phyloP scores from a whole-genome alignment of 1,140 invertebrate species.

The Drosophila nikananu region DNA sequence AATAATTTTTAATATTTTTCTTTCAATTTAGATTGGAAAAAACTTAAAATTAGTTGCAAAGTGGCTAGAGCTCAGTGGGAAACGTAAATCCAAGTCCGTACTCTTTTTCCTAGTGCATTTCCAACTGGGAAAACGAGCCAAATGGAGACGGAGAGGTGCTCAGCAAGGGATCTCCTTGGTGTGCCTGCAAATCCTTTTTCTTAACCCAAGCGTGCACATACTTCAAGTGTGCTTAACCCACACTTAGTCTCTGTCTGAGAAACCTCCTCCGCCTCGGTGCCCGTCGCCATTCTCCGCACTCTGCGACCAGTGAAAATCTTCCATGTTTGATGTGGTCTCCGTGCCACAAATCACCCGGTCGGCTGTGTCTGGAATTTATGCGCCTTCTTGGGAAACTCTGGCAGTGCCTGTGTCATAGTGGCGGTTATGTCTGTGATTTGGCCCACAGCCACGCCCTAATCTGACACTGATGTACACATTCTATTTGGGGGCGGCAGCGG shows the following conservation, averaged over 20 bases:
- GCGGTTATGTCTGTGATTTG: slow-evolving; percentile 70
- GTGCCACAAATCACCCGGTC: slow-evolving; percentile 73
- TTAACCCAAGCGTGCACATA: slow-evolving; percentile 70
- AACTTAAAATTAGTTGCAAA: no score
- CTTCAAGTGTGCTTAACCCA: slow-evolving; percentile 77
- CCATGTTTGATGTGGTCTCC: slow-evolving; percentile 75
- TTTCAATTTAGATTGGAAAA: no score
- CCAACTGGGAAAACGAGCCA: slow-evolving; percentile 14
- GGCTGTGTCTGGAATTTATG: slow-evolving; percentile 76
- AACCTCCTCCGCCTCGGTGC: slow-evolving; percentile 8
- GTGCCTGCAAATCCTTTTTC: slow-evolving; percentile 73
- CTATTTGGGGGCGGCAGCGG: slow-evolving; percentile 16
- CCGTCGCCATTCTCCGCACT: no score
- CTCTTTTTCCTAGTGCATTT: neutral
- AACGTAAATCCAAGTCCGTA: neutral
- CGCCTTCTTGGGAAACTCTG: slow-evolving; percentile 51
- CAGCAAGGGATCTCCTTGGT: slow-evolving; percentile 16
- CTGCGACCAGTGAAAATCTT: slow-evolving; percentile 19
- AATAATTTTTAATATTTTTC: no score
- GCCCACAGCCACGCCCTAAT: slow-evolving; percentile 62
- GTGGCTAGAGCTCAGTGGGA: no score
- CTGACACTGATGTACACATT: slow-evolving; percentile 78
- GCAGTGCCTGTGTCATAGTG: slow-evolving; percentile 18
- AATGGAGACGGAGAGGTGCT: slow-evolving; percentile 11
- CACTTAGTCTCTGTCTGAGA: slow-evolving; percentile 54